Conservation (phyloP, 1,140 invertebrate species). For the Apis laboriosa region DNA sequence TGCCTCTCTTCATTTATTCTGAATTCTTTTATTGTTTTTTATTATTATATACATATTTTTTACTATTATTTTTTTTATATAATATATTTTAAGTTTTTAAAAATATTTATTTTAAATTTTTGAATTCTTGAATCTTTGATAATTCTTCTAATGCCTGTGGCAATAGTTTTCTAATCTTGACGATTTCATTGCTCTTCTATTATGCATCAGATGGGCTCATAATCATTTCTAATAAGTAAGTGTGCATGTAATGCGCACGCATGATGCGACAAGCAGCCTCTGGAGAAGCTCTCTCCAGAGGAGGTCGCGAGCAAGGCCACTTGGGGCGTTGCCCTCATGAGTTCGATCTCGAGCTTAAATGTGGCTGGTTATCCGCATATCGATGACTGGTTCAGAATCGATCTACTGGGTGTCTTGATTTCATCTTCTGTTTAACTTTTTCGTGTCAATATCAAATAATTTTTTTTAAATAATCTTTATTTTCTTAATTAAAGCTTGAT, state of each 20-base stretch:
- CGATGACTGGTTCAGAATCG: slow-evolving; percentile 14
- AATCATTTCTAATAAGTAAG: neutral
- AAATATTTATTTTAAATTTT: neutral
- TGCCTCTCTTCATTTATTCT: no score
- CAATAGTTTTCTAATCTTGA: neutral
- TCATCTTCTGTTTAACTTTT: neutral
- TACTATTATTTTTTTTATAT: no score
- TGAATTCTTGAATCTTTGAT: neutral
- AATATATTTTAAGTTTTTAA: neutral
- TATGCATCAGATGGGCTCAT: neutral
- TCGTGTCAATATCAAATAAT: neutral
- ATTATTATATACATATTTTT: no score
- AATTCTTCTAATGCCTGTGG: neutral
- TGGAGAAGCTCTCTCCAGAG: slow-evolving; percentile 49
- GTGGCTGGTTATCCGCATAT: slow-evolving; percentile 15
- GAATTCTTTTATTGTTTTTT: no score
- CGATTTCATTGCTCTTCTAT: slow-evolving; percentile 15
- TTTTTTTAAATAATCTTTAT: neutral
- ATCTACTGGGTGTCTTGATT: slow-evolving; percentile 24
- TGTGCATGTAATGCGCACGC: slow-evolving; percentile 5
- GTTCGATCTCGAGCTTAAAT: slow-evolving; percentile 42
- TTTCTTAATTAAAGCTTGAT: no score
- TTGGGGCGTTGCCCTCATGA: slow-evolving; percentile 76
- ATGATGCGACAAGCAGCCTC: slow-evolving; percentile 24
- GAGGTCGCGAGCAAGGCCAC: slow-evolving; percentile 80